Evolutionary conservation across 2,888 invertebrate species (phyloP).

Genomic region (Drosophila infuscata): DNA sequence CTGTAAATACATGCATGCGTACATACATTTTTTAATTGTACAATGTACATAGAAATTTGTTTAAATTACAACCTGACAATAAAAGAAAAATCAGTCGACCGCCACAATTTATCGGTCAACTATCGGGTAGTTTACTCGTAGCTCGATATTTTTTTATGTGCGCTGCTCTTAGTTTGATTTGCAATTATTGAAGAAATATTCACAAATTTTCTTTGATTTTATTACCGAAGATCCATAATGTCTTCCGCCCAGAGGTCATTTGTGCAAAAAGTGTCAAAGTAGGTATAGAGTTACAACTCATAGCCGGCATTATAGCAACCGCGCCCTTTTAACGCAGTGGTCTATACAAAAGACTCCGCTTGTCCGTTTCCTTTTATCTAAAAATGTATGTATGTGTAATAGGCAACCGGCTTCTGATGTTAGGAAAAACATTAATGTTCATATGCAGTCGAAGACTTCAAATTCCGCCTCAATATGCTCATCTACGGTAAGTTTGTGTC

Average conservation of each 20-base stretch:
- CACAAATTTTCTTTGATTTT: background rate
- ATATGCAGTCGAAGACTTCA: conserved; percentile 87
- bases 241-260: conserved; percentile 89
- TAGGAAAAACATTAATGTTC: conserved; percentile 87
- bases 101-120: conserved; percentile 35
- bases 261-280: conserved; percentile 90
- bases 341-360: background rate
- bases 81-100: conserved; percentile 18
- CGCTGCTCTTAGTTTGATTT: conserved; percentile 18
- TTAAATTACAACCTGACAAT: background rate
- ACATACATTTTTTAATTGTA: background rate
- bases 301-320: background rate
- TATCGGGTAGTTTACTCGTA: conserved; percentile 41
- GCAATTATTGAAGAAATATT: background rate
- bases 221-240: conserved; percentile 84
- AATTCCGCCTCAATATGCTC: conserved; percentile 89
- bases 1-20: background rate
- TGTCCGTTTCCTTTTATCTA: conserved; percentile 1
- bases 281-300: conserved; percentile 51
- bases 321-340: conserved; percentile 29
- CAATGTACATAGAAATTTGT: background rate
- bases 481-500: conserved; percentile 87
- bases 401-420: conserved; percentile 92
- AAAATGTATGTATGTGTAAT: conserved; percentile 47
- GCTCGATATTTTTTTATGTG: conserved; percentile 11